Evolutionary conservation across 1,140 invertebrate genomes (phyloP).

Genomic region (Drosophila sucinea): DNA sequence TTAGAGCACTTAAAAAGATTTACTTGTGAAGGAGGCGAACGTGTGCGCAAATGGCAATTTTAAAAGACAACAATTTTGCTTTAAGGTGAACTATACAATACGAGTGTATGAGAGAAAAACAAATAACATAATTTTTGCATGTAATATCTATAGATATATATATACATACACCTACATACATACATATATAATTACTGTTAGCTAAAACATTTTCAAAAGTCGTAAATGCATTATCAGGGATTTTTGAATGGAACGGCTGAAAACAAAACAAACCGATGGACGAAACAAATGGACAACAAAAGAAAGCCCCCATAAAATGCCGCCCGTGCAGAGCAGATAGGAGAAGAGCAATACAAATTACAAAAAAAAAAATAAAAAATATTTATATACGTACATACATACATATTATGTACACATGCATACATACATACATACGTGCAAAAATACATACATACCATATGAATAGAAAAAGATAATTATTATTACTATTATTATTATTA

Average conservation of each 20-base stretch:
- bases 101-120: not conserved
- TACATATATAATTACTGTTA: conserved; percentile 23
- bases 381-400: conserved; percentile 15
- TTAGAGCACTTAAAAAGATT: conserved; percentile 44
- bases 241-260: conserved; percentile 56
- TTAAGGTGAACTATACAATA: conserved; percentile 42
- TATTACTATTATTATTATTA: conserved; percentile 4
- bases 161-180: conserved; percentile 7
- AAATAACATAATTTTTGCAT: conserved; percentile 10
- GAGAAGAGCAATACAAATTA: conserved; percentile 55
- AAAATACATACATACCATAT: conserved; percentile 7
- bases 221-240: conserved; percentile 67
- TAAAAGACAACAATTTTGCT: conserved; percentile 30
- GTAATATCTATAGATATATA: conserved; percentile 25
- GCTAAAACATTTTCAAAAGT: conserved; percentile 31
- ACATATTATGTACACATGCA: conserved; percentile 17
- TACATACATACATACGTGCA: conserved; percentile 22
- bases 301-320: conserved; percentile 53
- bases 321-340: conserved; percentile 60
- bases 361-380: conserved; percentile 15
- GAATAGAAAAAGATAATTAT: conserved; percentile 4
- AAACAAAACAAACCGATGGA: conserved; percentile 21
- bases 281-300: conserved; percentile 16
- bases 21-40: not conserved
- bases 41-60: conserved; percentile 35